Conservation (phyloP, 2,113 vertebrate genomes). For the Fregata magnificens region DNA sequence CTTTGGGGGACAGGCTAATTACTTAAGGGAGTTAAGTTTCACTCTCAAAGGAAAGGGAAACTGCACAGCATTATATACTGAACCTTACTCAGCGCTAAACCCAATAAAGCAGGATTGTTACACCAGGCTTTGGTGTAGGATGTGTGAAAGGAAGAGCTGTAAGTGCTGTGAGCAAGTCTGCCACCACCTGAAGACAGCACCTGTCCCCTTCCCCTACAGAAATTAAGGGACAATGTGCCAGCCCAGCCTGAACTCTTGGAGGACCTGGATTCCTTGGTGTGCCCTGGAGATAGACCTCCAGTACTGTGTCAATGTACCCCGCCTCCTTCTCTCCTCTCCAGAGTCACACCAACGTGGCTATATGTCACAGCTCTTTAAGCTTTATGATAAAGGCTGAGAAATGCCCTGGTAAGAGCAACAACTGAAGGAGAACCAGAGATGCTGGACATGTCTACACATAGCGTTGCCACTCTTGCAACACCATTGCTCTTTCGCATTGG, state of each 20-base stretch:
- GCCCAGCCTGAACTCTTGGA: not conserved
- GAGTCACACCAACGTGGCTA: not conserved
- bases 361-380: not conserved
- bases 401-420: not conserved
- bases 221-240: not conserved
- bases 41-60: not conserved
- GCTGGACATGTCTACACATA: not conserved
- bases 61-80: not conserved
- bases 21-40: not conserved
- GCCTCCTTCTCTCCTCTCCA: not conserved
- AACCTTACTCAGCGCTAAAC: not conserved
- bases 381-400: not conserved
- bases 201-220: not conserved
- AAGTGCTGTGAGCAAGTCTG: not conserved
- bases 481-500: not conserved
- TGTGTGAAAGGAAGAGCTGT: not conserved
- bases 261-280: not conserved
- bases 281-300: not conserved
- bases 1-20: slow-evolving; percentile 24
- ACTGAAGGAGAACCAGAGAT: not conserved
- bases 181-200: not conserved
- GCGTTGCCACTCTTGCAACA: not conserved
- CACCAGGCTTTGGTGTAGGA: not conserved
- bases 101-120: not conserved
- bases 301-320: not conserved